phyloP scores from a whole-genome alignment of 2,113 vertebrate genomes.

The Phainopepla nitens region DNA sequence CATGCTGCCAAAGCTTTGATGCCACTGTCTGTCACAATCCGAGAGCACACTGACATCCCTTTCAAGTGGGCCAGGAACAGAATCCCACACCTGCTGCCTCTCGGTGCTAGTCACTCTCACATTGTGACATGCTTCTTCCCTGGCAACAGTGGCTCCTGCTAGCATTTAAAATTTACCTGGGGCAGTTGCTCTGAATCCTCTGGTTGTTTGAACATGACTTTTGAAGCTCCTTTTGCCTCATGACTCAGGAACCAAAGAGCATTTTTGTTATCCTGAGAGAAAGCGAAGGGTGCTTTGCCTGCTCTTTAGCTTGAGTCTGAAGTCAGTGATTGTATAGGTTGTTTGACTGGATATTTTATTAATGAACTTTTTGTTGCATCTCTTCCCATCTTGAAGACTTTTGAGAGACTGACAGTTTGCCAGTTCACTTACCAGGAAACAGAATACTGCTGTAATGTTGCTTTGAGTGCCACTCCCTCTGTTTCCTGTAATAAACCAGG shows the following conservation, averaged over 20 bases:
- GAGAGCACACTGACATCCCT: not conserved
- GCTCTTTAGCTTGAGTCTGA: not conserved
- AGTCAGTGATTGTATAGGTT: not conserved
- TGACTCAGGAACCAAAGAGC: not conserved
- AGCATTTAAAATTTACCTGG: constrained; percentile 33
- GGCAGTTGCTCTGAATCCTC: constrained; percentile 18
- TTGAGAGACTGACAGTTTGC: not conserved
- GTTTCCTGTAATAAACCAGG: not conserved
- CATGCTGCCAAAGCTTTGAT: constrained; percentile 45
- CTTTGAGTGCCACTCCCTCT: not conserved
- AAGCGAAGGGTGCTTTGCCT: not conserved
- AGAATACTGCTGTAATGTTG: not conserved
- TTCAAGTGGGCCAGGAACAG: constrained; percentile 18
- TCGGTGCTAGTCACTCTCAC: not conserved
- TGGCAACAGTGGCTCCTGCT: not conserved
- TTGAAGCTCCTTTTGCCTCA: not conserved
- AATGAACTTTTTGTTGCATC: not conserved
- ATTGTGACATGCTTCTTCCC: not conserved
- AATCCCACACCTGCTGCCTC: constrained; percentile 10
- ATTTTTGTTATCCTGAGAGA: not conserved
- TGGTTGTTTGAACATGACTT: not conserved
- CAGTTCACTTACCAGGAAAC: not conserved
- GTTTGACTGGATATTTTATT: not conserved
- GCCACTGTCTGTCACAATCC: constrained; percentile 32
- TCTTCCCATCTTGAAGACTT: not conserved